phyloP scores from a whole-genome alignment of 2,113 vertebrate species.

The Oriolus oriolus region DNA sequence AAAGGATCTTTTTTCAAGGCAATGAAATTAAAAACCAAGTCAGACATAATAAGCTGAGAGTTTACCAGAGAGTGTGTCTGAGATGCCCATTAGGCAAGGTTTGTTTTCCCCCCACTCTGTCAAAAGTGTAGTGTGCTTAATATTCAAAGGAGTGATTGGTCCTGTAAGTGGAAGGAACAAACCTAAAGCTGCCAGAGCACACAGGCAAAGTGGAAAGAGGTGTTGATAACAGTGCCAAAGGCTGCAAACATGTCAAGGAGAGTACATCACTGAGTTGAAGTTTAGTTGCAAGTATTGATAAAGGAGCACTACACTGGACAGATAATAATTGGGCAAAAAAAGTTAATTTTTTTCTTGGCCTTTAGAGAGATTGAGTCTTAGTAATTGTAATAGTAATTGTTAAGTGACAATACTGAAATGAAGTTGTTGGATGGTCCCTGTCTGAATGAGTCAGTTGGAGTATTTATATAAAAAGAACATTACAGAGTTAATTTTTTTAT shows the following conservation, averaged over 20 bases:
- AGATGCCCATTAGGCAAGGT: background rate
- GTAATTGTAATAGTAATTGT: background rate
- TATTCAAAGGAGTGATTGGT: background rate
- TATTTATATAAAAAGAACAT: background rate
- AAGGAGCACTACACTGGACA: background rate
- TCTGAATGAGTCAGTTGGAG: background rate
- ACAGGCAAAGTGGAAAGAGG: background rate
- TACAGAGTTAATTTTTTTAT: background rate
- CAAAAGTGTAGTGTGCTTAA: background rate
- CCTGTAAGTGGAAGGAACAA: background rate
- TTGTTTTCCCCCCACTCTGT: background rate
- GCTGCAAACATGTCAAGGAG: background rate
- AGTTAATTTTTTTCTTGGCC: background rate
- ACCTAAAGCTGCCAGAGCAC: background rate
- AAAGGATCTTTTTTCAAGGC: background rate
- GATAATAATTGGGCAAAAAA: background rate
- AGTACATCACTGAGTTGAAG: background rate
- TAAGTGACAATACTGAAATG: background rate
- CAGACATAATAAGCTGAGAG: background rate
- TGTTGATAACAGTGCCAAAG: background rate
- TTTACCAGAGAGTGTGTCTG: background rate
- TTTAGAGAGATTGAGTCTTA: background rate
- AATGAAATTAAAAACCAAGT: background rate
- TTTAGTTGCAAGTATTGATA: background rate
- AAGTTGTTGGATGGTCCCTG: background rate